Base-by-base conservation (phyloP, 1,140 invertebrate genomes). In the Atta texana region DNA sequence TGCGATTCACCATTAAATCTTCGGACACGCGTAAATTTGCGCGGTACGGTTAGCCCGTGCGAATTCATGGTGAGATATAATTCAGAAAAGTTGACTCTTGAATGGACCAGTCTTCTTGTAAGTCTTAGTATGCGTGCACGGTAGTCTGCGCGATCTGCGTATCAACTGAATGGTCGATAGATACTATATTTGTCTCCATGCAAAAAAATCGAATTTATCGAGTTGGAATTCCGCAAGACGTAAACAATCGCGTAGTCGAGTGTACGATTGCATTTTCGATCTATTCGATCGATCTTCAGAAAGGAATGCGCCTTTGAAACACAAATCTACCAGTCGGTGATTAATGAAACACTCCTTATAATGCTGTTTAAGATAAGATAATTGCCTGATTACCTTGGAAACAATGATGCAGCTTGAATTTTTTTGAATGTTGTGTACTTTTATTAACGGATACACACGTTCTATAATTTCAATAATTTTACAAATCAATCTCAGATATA, bases 171-270 rank as follows among this genome's bases (percentile, higher is more conserved):
- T 90, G 91, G 91, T 88, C 91, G 91, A 87, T 44, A 44, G 39
- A 7, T 85, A 89, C 91, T 92, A 92, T 92, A 92, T 92, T 92
- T 90, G 91, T 92, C 74, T 82, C 71, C 59, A 80, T 74, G 77
- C 88, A 92, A 92, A 92, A 51, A 92, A 91, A 78, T 85, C 86
- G 88, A 92, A 92, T 92, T 92, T 92, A 92, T 92, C 92, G 92
- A 74, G 91, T 55, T 89, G 87, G 84, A 77, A 91, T 89, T 86
- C 86, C 84, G 49, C 31, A 55, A 77, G 87, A 90, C 88, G 88
- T 91, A 88, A 91, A 92, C 89, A 90, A 92, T 92, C 66, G 81
- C 18, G 31, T 39, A 53, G 24, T 12, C 57, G 34, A 31, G n/a
- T n/a, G 18, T 34, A 74, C 75, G 68, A 81, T 55, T 68, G 85